Percentiles rank a stretch among this genome's conserved stretches.
phyloP scores from a whole-genome alignment of 2,888 invertebrate genomes.

The Atherix ibis region DNA sequence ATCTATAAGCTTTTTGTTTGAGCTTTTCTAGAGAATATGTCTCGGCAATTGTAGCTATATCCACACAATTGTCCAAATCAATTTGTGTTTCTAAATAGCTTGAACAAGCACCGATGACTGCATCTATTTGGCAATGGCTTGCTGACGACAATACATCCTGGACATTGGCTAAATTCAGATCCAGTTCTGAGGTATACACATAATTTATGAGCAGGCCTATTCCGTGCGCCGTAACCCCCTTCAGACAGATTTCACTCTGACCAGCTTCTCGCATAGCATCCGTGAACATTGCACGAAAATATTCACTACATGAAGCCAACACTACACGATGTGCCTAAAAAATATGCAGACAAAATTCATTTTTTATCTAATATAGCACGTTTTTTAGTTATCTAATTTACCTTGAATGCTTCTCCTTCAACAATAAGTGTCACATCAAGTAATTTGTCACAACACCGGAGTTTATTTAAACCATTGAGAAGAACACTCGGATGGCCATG shows the following conservation, averaged over 20 bases:
- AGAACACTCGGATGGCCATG: conserved; percentile 40
- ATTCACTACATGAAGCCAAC: conserved; percentile 54
- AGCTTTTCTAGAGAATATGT: conserved; percentile 45
- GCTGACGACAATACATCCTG: conserved; percentile 54
- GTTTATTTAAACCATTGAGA: conserved; percentile 42
- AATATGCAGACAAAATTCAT: background rate
- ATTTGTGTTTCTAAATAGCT: conserved; percentile 48
- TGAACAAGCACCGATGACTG: conserved; percentile 50
- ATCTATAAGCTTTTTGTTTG: conserved; percentile 43
- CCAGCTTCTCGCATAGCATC: conserved; percentile 49
- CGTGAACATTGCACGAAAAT: conserved; percentile 62
- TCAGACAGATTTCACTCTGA: conserved; percentile 45
- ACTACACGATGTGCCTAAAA: conserved; percentile 50
- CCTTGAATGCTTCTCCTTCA: conserved; percentile 45
- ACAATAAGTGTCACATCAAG: conserved; percentile 51
- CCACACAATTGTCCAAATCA: conserved; percentile 54
- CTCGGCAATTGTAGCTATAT: conserved; percentile 52
- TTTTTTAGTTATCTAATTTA: conserved; percentile 17
- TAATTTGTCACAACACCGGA: conserved; percentile 42
- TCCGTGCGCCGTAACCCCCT: conserved; percentile 49
- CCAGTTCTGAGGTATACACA: conserved; percentile 49
- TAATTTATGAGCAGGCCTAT: conserved; percentile 48
- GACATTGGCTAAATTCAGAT: conserved; percentile 44
- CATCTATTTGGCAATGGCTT: conserved; percentile 46
- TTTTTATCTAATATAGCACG: background rate